Evolutionary conservation across 2,888 invertebrate genomes (phyloP).

Genomic region (Plagodis dolabraria): DNA sequence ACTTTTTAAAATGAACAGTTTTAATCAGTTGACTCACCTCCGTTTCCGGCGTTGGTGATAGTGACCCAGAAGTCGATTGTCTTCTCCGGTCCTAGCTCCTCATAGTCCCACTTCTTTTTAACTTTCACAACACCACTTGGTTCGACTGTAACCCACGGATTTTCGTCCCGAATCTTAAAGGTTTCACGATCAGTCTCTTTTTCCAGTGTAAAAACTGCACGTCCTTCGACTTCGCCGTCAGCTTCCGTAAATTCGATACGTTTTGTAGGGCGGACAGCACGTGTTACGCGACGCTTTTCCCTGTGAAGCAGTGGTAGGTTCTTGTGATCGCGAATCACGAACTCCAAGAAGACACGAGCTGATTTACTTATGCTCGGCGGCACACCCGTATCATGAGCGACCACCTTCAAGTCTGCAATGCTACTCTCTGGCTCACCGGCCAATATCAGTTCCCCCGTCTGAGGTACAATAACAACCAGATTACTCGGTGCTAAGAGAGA

Average conservation of each 20-base stretch:
- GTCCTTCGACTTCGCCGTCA: slow-evolving; percentile 94
- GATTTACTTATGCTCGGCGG: slow-evolving; percentile 90
- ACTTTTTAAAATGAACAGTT: slow-evolving; percentile 7
- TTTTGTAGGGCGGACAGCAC: slow-evolving; percentile 97
- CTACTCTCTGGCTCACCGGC: slow-evolving; percentile 90
- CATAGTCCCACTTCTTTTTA: slow-evolving; percentile 98
- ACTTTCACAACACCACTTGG: slow-evolving; percentile 96
- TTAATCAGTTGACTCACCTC: slow-evolving; percentile 86
- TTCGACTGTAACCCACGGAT: slow-evolving; percentile 97
- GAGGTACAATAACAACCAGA: slow-evolving; percentile 94
- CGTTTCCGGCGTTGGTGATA: slow-evolving; percentile 94
- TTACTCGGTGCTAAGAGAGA: slow-evolving; percentile 92
- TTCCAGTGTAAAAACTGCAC: slow-evolving; percentile 94
- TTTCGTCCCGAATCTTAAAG: slow-evolving; percentile 96
- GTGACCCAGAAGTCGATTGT: slow-evolving; percentile 98
- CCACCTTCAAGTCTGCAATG: slow-evolving; percentile 89
- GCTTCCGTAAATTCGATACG: slow-evolving; percentile 96
- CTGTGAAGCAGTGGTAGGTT: slow-evolving; percentile 87
- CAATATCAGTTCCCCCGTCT: slow-evolving; percentile 95
- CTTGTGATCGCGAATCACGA: slow-evolving; percentile 85
- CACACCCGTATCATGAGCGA: slow-evolving; percentile 92
- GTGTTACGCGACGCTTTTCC: slow-evolving; percentile 91
- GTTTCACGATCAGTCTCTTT: slow-evolving; percentile 96
- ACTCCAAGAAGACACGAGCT: slow-evolving; percentile 91
- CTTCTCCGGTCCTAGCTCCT: slow-evolving; percentile 96